Percentiles rank a stretch among this genome's conserved stretches.
These are phyloP conservation scores for Pipistrellus pipistrellus DNA, from an alignment of 2,797 vertebrate genomes.

Conservation along the genomic window DNA sequence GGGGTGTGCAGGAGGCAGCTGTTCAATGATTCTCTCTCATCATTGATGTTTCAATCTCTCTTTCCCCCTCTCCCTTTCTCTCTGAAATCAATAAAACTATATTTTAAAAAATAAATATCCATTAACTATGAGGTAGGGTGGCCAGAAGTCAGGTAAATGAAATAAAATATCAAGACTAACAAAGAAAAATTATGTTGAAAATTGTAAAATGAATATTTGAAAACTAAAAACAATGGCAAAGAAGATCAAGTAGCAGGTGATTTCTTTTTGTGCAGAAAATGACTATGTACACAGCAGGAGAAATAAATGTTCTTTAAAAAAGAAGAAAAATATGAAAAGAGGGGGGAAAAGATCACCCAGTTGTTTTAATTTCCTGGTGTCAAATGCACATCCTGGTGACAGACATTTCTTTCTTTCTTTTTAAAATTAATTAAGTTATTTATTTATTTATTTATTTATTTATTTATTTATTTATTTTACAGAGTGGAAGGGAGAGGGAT, in stretches of 20 bases:
- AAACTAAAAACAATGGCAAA: background rate
- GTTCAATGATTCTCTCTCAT: background rate
- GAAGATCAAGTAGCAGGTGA: background rate
- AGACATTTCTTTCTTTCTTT: background rate
- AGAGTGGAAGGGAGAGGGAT: too few relatives aligned
- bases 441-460: too few relatives aligned
- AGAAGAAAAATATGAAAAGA: background rate
- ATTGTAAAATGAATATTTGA: conserved; percentile 43
- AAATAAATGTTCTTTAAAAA: conserved; percentile 8
- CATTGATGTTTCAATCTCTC: background rate
- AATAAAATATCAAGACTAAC: conserved; percentile 33
- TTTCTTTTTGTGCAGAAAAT: conserved; percentile 55
- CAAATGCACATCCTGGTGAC: background rate
- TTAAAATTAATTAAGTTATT: too few relatives aligned
- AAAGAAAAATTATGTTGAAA: conserved; percentile 43
- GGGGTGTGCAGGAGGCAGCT: too few relatives aligned
- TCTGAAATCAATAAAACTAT: background rate
- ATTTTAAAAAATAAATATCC: conserved; percentile 42
- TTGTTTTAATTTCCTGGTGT: conserved; percentile 32
- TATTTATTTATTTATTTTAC: too few relatives aligned
- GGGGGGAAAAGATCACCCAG: background rate
- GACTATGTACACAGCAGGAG: background rate
- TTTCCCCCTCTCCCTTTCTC: background rate
- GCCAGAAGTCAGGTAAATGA: conserved; percentile 35
- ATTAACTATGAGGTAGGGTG: background rate